Evolutionary conservation across 2,888 invertebrate genomes (phyloP).

Genomic region (Cylindroiulus punctatus): DNA sequence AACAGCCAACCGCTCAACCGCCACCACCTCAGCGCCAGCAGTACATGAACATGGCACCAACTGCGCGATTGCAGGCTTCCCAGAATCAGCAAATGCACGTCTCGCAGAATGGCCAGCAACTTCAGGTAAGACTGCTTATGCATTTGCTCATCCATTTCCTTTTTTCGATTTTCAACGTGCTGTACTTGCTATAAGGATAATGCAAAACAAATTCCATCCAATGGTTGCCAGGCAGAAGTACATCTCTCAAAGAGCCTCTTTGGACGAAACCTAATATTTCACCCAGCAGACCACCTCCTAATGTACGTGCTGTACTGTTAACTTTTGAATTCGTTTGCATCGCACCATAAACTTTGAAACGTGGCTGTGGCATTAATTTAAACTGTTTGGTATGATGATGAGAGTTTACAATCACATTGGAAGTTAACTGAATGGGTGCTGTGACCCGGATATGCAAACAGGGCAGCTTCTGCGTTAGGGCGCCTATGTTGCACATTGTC

Average conservation of each 20-base stretch:
- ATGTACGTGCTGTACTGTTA: not conserved
- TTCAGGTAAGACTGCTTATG: conserved; percentile 36
- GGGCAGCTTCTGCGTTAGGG: not conserved
- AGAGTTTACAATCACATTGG: not conserved
- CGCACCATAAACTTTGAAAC: not conserved
- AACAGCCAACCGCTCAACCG: conserved; percentile 63
- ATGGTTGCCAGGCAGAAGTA: too few species aligned
- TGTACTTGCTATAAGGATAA: too few species aligned
- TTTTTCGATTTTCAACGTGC: not conserved
- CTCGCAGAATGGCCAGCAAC: conserved; percentile 51
- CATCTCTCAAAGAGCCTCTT: not conserved
- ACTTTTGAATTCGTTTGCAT: conserved; percentile 1
- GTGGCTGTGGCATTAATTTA: not conserved
- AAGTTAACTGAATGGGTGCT: not conserved
- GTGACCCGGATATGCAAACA: conserved; percentile 1
- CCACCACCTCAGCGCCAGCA: conserved; percentile 49
- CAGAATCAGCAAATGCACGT: conserved; percentile 47
- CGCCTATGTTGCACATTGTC: not conserved
- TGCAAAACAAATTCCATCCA: too few species aligned
- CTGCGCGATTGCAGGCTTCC: conserved; percentile 11
- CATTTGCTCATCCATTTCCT: not conserved
- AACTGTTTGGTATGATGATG: not conserved
- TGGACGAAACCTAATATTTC: not conserved
- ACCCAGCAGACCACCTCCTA: not conserved
- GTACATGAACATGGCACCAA: conserved; percentile 35